Base-by-base conservation (phyloP, 2,888 invertebrate genomes). In the Unio delphinus region DNA sequence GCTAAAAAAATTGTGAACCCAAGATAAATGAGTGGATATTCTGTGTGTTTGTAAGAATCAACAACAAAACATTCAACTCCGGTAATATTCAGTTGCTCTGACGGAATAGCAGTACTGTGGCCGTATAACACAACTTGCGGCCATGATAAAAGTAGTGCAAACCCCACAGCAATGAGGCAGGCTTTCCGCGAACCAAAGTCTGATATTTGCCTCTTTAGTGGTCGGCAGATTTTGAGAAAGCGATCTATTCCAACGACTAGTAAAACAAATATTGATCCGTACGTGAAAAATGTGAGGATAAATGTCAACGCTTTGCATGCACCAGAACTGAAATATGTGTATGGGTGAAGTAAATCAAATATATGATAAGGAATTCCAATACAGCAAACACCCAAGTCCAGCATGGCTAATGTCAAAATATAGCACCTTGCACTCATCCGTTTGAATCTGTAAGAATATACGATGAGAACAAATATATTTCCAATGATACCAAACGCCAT, bases 221-320 rank as follows among this genome's bases (percentile, higher is more conserved):
- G 84, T 28, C 75, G 70, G 45, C 83, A 82, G 1, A 86, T 78
- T 59, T 82, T 84, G 23, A 79, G 61, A 70, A 78, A 86, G n/a
- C 79, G 69, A 54, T 80, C 79, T 4, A 80, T 58, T 2, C 75
- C 74, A 28, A 80, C 75, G 1, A 80, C 76, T 1, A 76, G 60
- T 30, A 80, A 59, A n/a, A 78, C 69, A 23, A 78, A 76, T 57
- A 73, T 66, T 7, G 79, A 80, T 26, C 74, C 69, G 3, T 67
- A 15, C n/a, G 73, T 67, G 34, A 72, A 68, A 5, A 73, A 61
- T 30, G 73, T 70, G 8, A 73, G 72, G 6, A 76, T 59, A 57
- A 69, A 77, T 66, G 73, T 69, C 3, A 80, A 63, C 11, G 65
- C 26, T 59, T 73, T 75, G 61, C 79, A 80, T 0, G 65, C 59